A percentile compares a stretch with the other conserved stretches of the same genome.
These are phyloP conservation scores for Virgularia gustaviana DNA, from an alignment of 92 coral and sea anemone species.

Conservation along the genomic window DNA sequence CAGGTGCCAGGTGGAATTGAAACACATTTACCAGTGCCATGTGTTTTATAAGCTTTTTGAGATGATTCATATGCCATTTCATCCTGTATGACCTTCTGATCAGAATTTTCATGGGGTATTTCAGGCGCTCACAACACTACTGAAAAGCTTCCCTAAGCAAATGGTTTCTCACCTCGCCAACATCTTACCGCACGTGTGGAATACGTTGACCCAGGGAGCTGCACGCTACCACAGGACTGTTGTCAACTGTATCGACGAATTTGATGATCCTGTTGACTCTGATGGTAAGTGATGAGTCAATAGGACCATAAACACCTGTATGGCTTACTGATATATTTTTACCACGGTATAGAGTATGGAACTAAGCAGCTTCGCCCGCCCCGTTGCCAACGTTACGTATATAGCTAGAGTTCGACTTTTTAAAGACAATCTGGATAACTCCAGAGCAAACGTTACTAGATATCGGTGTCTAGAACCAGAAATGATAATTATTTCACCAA, in stretches of 20 bases:
- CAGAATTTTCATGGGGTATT: not conserved
- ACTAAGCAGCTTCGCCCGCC: too few relatives aligned
- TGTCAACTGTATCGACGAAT: conserved; percentile 84
- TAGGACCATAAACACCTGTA: not conserved
- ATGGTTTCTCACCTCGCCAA: conserved; percentile 69
- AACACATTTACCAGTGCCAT: too few relatives aligned
- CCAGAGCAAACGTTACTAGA: too few relatives aligned
- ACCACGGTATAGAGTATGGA: not conserved
- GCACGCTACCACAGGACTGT: conserved; percentile 92
- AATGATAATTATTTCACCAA: too few relatives aligned
- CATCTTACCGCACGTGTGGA: conserved; percentile 89
- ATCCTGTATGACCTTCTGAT: too few relatives aligned
- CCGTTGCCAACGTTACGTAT: too few relatives aligned
- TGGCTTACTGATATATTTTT: not conserved
- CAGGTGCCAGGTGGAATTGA: too few relatives aligned
- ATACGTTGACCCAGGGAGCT: conserved; percentile 88
- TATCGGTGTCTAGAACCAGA: too few relatives aligned
- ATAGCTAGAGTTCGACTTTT: too few relatives aligned
- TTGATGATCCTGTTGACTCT: conserved; percentile 96
- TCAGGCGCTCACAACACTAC: conserved; percentile 85
- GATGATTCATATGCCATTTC: too few relatives aligned
- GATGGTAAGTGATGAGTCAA: conserved; percentile 66
- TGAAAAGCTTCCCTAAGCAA: conserved; percentile 78
- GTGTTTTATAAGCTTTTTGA: too few relatives aligned
- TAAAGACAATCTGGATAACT: too few relatives aligned